phyloP scores from a whole-genome alignment of 2,113 vertebrate genomes.

The Ursus arctos region DNA sequence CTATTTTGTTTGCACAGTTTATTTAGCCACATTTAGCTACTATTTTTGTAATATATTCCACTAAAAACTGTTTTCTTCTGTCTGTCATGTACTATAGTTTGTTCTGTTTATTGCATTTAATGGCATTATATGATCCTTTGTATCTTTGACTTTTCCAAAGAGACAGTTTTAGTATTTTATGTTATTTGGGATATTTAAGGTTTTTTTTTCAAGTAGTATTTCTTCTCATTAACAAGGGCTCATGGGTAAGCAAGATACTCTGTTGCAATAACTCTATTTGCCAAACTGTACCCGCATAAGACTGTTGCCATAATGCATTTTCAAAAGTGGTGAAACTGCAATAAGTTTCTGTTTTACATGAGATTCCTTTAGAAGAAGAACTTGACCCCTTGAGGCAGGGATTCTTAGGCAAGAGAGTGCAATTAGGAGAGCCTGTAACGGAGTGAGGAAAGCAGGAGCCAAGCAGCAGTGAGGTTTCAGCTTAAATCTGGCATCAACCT shows the following conservation, averaged over 20 bases:
- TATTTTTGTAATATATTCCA: conserved; percentile 43
- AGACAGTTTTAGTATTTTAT: conserved; percentile 41
- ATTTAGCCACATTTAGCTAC: conserved; percentile 30
- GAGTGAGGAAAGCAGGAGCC: neutral
- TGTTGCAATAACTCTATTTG: neutral
- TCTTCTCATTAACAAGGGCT: conserved; percentile 57
- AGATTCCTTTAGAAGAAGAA: neutral
- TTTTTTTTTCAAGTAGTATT: neutral
- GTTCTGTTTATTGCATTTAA: conserved; percentile 39
- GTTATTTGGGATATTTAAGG: neutral
- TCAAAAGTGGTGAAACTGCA: neutral
- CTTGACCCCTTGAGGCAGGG: neutral
- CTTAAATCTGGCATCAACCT: neutral
- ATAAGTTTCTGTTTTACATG: neutral
- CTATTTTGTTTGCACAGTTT: neutral
- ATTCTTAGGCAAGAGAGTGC: neutral
- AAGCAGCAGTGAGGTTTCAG: neutral
- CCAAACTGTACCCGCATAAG: neutral
- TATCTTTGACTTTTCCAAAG: conserved; percentile 33
- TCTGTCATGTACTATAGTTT: neutral
- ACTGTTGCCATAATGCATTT: neutral
- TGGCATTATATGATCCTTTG: neutral
- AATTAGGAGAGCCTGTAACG: neutral
- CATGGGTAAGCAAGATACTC: conserved; percentile 28
- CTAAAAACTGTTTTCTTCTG: conserved; percentile 44